Percentiles rank a stretch among this genome's conserved stretches.
Evolutionary conservation across 1,140 invertebrate species (phyloP).

Genomic region (Whitmania pigra): DNA sequence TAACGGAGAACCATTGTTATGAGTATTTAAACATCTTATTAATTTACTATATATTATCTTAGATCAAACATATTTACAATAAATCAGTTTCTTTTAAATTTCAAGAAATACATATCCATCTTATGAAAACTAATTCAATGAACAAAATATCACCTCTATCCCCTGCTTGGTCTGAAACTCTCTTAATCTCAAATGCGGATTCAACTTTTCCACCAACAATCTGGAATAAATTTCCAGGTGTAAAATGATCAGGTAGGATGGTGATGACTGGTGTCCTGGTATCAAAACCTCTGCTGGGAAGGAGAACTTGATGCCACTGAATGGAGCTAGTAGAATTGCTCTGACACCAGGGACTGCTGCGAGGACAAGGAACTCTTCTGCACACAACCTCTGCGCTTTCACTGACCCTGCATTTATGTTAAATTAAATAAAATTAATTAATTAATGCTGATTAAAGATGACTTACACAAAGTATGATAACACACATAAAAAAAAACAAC

Average conservation of each 20-base stretch:
- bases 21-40: too few species aligned
- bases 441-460: too few species aligned
- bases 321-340: background rate
- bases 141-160: conserved; percentile 4
- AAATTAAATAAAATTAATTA: too few species aligned
- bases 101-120: too few species aligned
- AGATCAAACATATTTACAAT: too few species aligned
- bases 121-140: too few species aligned
- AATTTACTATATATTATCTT: too few species aligned
- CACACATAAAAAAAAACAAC: too few species aligned
- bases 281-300: background rate
- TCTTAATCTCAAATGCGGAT: background rate
- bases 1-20: too few species aligned
- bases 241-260: background rate
- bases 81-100: too few species aligned
- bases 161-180: background rate
- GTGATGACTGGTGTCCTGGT: background rate
- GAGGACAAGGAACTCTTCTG: background rate
- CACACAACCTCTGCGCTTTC: background rate
- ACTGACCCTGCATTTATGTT: conserved; percentile 4
- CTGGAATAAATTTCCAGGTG: background rate
- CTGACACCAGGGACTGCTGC: background rate
- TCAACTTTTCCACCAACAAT: background rate
- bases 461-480: too few species aligned
- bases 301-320: conserved; percentile 1